These are phyloP conservation scores for Heliconius erato DNA, from an alignment of 2,888 invertebrate species.

Conservation along the genomic window DNA sequence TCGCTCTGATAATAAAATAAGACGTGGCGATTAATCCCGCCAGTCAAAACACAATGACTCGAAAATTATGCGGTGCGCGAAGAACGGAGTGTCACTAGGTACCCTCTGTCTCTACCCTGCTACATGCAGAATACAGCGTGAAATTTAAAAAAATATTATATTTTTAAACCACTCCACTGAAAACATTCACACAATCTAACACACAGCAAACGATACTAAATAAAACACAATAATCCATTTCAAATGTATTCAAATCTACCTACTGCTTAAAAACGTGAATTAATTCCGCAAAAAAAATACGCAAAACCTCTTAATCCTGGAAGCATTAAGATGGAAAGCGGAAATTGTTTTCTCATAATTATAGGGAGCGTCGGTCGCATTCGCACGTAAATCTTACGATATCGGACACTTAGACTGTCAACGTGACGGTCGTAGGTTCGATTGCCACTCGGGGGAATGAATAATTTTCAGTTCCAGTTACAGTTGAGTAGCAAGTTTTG, in stretches of 20 bases:
- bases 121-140: neutral
- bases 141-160: neutral
- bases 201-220: slow-evolving; percentile 36
- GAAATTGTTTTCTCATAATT: slow-evolving; percentile 86
- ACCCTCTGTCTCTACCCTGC: too few species aligned
- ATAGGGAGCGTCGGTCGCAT: slow-evolving; percentile 64
- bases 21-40: neutral
- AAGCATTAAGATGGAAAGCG: slow-evolving; percentile 80
- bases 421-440: neutral
- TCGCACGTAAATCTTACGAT: neutral
- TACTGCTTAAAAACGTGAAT: slow-evolving; percentile 49
- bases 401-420: neutral
- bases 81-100: too few species aligned
- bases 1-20: neutral
- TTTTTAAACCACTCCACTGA: neutral
- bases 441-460: neutral
- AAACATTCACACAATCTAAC: neutral
- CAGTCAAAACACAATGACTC: neutral
- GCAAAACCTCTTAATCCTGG: slow-evolving; percentile 73
- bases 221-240: slow-evolving; percentile 47
- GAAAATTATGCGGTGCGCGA: neutral
- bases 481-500: too few species aligned
- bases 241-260: slow-evolving; percentile 44
- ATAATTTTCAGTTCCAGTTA: neutral
- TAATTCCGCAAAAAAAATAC: slow-evolving; percentile 54